A percentile compares a stretch with the other conserved stretches of the same genome.
Conservation (phyloP, 2,797 vertebrate genomes). For the Dromococcyx pavoninus region DNA sequence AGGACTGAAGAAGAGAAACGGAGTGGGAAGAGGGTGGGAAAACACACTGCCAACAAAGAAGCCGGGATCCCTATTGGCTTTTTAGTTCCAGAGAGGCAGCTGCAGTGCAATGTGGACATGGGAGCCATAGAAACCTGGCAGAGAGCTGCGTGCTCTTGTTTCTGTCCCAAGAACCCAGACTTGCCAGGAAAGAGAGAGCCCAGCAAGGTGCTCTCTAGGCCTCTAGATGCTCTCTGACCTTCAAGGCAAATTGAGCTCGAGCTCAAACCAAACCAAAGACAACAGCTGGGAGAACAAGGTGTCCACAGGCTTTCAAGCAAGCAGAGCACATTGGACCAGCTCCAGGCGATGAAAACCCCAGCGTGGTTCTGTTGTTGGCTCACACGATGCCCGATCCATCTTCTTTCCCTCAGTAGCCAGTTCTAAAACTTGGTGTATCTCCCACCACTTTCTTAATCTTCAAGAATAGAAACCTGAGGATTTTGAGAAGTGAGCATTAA, state of each 20-base stretch:
- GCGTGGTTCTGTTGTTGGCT: fast-evolving
- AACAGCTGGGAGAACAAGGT: neutral
- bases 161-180: neutral
- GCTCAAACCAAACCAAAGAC: neutral
- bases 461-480: neutral
- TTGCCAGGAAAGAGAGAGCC: neutral
- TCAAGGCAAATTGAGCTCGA: neutral
- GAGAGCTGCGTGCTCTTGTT: neutral
- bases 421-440: neutral
- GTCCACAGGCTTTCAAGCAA: neutral
- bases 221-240: too few relatives aligned
- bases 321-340: neutral
- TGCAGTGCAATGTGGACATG: neutral
- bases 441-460: neutral
- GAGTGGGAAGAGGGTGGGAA: neutral
- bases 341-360: neutral
- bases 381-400: neutral
- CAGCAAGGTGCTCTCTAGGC: neutral
- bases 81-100: neutral
- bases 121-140: slow-evolving; percentile 27
- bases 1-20: neutral
- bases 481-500: neutral
- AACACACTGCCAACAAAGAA: neutral
- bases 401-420: neutral
- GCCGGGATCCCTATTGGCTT: neutral